Base-by-base conservation (phyloP, 2,113 vertebrate species). In the Corythornis vintsioides region DNA sequence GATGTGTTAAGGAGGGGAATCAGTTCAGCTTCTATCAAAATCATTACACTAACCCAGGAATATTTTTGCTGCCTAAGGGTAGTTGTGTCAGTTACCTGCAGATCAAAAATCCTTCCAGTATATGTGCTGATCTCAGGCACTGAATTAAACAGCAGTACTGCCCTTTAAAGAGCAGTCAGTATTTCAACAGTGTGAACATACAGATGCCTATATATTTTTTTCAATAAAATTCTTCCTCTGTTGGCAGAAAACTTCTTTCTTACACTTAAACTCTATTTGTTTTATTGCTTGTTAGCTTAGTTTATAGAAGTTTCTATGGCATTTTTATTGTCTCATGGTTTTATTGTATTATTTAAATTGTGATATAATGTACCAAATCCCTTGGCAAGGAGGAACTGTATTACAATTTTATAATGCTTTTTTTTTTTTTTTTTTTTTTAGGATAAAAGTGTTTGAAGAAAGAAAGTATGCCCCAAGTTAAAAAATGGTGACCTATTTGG, bases 201-300 rank as follows among this genome's bases (percentile, higher is more conserved):
- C 55, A 89, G 79, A 85, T 79, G 86, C 83, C 71, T 89, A 52
- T 55, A 85, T 91, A 93, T 80, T 67, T 22, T 86, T 92, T 85
- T 88, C 89, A 82, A 75, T 90, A 88, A 95, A 89, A 93, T 79
- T 84, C 63, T 95, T 91, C 85, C 47, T 72, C 25, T 76, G 6
- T 29, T 95, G 95, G 82, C 87, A 93, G 52, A 92, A 83, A 92
- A 57, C 0, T 2, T 3, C 14, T 83, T 92, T 77, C 87, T 93
- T 93, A 71, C 71, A 56, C 84, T 92, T 89, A 70, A 89, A 88
- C 40, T 83, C 59, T 77, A 89, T 92, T 95, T 94, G 75, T 52
- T 96, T 96, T 93, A 95, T 80, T 87, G 89, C 87, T 96, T 93
- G 82, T 94, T 95, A 95, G 82, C 83, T 91, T 94, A 67, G 87